Evolutionary conservation across 2,888 invertebrate genomes (phyloP), one percentile per base, ranked within the genome.

Genomic region (Liodrosophila aerea): DNA sequence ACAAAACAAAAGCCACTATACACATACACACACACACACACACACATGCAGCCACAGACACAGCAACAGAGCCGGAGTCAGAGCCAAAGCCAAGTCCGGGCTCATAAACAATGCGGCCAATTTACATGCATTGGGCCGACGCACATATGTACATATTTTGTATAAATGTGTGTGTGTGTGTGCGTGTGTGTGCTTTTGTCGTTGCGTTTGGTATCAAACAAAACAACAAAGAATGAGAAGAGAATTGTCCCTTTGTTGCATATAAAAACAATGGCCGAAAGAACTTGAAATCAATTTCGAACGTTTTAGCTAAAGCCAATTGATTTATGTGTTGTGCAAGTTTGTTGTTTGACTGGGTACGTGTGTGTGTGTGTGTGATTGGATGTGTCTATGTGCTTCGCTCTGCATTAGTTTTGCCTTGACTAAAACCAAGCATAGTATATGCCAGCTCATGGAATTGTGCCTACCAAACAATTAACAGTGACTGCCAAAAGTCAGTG

Each of bases 231-330:
- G 5, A 22, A 22, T 5, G 3, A 22, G 22, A 22, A 76, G 83
- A 83, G 80, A 80, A 83, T 83, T 76, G 76, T 83, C 69, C 80
- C 76, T 80, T 80, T 83, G 83, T 80, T 80, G 80, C 78, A 75
- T 72, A 82, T 82, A 80, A 76, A 78, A 80, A 83, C 81, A 81
- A 81, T 83, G 81, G 72, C 57, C 77, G 72, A 63, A 76, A 82
- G 83, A 80, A 80, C 83, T 78, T 69, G 74, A 83, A 81, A 83
- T 81, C 80, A 81, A 81, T 81, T 81, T 81, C 76, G 64, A 82
- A 67, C 83, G 76, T 82, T 80, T 80, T 80, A 82, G 76, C 70
- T 71, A 75, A 82, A 82, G 73, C 80, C 80, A 80, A 80, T 80
- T 80, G 80, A 80, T 82, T 80, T 82, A 82, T 73, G 52, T 61